These are phyloP conservation scores for Lepidocyrtinus sp. DNA, from an alignment of 2,888 invertebrate genomes.

Conservation along the genomic window DNA sequence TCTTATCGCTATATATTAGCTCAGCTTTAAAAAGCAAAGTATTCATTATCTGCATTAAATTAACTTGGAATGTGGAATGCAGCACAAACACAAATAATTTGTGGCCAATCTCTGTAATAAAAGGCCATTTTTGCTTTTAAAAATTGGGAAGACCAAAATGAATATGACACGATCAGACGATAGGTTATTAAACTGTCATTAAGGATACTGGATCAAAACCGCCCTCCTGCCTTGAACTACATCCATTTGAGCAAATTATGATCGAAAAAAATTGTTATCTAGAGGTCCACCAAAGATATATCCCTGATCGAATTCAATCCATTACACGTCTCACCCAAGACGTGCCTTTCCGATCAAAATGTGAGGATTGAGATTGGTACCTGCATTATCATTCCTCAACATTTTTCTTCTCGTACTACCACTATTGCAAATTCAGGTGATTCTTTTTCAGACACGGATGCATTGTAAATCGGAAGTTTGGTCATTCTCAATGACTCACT, in stretches of 20 bases:
- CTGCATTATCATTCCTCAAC: too few species aligned
- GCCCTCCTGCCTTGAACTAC: slow-evolving; percentile 20
- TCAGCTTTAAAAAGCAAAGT: neutral
- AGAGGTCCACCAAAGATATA: too few species aligned
- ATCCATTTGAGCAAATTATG: too few species aligned
- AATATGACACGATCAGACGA: neutral
- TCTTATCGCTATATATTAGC: neutral
- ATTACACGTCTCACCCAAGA: neutral
- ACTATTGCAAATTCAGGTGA: neutral
- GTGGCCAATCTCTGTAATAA: too few species aligned
- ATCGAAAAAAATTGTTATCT: neutral
- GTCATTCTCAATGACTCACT: neutral
- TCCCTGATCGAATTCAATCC: neutral
- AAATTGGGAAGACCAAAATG: too few species aligned
- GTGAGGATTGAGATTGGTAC: too few species aligned
- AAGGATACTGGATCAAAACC: slow-evolving; percentile 59
- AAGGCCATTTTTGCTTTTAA: too few species aligned
- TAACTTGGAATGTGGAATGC: too few species aligned
- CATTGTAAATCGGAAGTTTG: neutral
- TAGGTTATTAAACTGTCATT: slow-evolving; percentile 60
- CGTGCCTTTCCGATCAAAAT: neutral
- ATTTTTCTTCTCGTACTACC: too few species aligned
- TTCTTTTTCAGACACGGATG: neutral
- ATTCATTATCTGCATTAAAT: too few species aligned
- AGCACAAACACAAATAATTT: too few species aligned